These are phyloP conservation scores for Ploceus nigricollis DNA, from an alignment of 2,113 vertebrate genomes.

Conservation along the genomic window DNA sequence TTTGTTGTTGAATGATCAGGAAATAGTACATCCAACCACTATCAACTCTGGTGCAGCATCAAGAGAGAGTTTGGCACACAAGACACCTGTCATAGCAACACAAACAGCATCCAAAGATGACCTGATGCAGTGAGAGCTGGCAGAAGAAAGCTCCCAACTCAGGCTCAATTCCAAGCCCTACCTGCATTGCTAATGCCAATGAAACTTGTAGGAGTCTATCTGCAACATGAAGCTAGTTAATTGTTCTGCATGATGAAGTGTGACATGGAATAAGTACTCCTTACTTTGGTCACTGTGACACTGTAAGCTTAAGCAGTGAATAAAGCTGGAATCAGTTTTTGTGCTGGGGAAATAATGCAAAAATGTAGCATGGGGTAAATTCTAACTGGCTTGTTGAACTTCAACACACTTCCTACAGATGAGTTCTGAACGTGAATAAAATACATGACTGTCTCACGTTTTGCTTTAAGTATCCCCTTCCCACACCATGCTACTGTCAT, in stretches of 20 bases:
- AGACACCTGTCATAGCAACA: background rate
- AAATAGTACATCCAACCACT: background rate
- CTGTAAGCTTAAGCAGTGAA: background rate
- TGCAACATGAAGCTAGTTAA: background rate
- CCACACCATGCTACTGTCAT: background rate
- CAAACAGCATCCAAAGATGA: rapidly evolving
- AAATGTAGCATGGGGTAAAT: background rate
- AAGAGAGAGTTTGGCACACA: background rate
- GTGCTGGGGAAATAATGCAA: background rate
- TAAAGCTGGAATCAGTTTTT: background rate
- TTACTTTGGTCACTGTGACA: background rate
- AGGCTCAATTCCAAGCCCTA: background rate
- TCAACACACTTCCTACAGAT: background rate
- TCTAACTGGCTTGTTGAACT: background rate
- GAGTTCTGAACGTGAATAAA: background rate
- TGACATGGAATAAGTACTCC: background rate
- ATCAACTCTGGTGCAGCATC: background rate
- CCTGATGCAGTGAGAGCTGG: rapidly evolving
- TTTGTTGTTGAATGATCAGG: background rate
- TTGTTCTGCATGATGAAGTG: background rate
- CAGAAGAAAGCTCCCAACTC: background rate
- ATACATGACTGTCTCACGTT: background rate
- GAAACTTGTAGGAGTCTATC: background rate
- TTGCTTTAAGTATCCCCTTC: background rate
- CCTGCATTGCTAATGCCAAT: rapidly evolving